phyloP scores from a whole-genome alignment of 2,888 invertebrate species.

The Automeris io region DNA sequence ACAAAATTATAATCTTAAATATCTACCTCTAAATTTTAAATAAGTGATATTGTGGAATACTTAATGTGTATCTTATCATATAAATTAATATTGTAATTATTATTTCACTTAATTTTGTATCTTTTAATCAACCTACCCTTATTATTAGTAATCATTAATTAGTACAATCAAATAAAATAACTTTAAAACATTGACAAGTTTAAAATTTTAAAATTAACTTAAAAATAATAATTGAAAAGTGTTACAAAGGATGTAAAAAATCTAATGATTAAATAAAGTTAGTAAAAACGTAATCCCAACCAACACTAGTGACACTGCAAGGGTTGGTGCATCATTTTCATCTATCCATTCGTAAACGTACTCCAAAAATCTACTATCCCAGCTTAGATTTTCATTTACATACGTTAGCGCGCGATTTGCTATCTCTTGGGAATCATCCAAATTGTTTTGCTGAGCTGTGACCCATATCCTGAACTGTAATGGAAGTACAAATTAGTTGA shows the following conservation, averaged over 20 bases:
- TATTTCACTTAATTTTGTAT: not conserved
- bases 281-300: constrained; percentile 37
- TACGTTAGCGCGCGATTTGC: constrained; percentile 25
- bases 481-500: not conserved
- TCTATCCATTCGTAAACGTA: constrained; percentile 61
- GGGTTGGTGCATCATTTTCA: constrained; percentile 49
- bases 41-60: constrained; percentile 11
- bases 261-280: constrained; percentile 38
- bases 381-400: constrained; percentile 32
- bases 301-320: constrained; percentile 41
- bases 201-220: not conserved
- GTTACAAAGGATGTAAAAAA: constrained; percentile 3
- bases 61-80: constrained; percentile 3
- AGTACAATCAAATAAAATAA: not conserved
- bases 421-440: constrained; percentile 33
- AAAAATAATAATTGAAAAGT: not conserved
- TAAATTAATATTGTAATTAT: not conserved
- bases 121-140: not conserved
- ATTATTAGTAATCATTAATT: not conserved
- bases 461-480: constrained; percentile 51
- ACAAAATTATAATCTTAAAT: not conserved
- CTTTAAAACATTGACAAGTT: not conserved
- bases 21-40: not conserved
- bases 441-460: constrained; percentile 33
- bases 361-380: constrained; percentile 30